Percentiles rank a stretch among this genome's conserved stretches.
Conservation (phyloP, 2,113 vertebrate species). For the Chinchilla lanigera region DNA sequence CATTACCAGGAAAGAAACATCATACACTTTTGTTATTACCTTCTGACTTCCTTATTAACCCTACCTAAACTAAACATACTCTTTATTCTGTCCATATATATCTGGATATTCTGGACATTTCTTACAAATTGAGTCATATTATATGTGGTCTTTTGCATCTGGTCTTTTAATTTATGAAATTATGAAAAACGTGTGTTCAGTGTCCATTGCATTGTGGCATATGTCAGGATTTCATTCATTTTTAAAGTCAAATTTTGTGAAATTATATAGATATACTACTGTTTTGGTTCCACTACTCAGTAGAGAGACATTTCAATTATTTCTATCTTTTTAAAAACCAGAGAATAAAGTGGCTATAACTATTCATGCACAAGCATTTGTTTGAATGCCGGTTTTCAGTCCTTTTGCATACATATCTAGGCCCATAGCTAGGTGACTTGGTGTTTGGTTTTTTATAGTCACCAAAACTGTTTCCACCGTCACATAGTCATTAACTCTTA, state of each 20-base stretch:
- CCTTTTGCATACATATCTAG: background rate
- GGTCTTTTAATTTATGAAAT: background rate
- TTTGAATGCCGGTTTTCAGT: background rate
- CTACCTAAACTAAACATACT: background rate
- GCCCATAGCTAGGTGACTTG: background rate
- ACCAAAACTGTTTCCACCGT: background rate
- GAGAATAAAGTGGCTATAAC: background rate
- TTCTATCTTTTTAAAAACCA: background rate
- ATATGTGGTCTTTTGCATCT: background rate
- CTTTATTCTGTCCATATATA: background rate
- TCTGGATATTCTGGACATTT: background rate
- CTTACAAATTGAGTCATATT: background rate
- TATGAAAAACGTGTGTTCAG: conserved; percentile 10
- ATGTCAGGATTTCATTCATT: background rate
- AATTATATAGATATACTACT: background rate
- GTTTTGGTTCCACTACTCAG: background rate
- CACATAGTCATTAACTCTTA: background rate
- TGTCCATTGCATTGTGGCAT: background rate
- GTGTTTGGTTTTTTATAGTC: background rate
- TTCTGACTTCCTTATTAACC: too few species aligned
- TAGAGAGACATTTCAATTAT: background rate
- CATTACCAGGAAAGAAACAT: background rate
- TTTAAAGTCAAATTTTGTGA: background rate
- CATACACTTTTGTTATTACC: background rate
- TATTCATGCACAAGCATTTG: background rate